A percentile compares a stretch with the other conserved stretches of the same genome.
Evolutionary conservation across 2,113 vertebrate genomes (phyloP).

Genomic region (Nothobranchius kuhntae): DNA sequence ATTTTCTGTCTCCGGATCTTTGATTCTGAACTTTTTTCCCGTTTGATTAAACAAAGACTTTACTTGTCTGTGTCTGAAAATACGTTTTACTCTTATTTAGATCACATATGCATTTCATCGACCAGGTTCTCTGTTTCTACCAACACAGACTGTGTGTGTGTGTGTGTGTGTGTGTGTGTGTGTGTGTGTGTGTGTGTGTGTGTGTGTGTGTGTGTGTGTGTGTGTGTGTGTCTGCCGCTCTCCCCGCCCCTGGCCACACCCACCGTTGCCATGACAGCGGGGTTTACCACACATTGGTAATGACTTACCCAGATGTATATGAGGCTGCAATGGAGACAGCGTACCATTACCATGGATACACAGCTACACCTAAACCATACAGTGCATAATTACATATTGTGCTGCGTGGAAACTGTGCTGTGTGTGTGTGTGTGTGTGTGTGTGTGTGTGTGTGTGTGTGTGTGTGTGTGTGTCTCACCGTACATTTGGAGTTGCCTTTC

Average conservation of each 20-base stretch:
- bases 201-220: constrained; percentile 22
- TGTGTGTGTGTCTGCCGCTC: constrained; percentile 22
- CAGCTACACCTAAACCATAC: constrained; percentile 41
- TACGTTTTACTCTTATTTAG: constrained; percentile 6
- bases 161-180: too few species aligned
- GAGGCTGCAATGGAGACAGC: constrained; percentile 48
- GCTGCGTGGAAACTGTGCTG: constrained; percentile 35
- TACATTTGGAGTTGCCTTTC: constrained; percentile 17
- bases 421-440: background rate
- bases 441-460: constrained; percentile 9
- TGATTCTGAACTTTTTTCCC: constrained; percentile 25
- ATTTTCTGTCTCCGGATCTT: constrained; percentile 30
- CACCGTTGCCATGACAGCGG: constrained; percentile 53
- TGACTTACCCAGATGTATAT: constrained; percentile 62
- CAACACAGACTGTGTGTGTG: constrained; percentile 3
- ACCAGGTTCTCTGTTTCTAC: background rate
- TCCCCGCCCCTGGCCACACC: constrained; percentile 50
- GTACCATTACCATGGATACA: constrained; percentile 53
- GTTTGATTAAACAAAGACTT: constrained; percentile 37
- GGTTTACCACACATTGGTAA: constrained; percentile 57
- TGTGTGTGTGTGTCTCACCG: constrained; percentile 13
- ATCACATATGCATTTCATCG: constrained; percentile 33
- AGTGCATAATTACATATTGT: constrained; percentile 39
- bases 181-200: constrained; percentile 25
- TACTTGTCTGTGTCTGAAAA: constrained; percentile 1